These are phyloP conservation scores for Embidobia sp. DNA, from an alignment of 2,888 invertebrate species.

Conservation along the genomic window DNA sequence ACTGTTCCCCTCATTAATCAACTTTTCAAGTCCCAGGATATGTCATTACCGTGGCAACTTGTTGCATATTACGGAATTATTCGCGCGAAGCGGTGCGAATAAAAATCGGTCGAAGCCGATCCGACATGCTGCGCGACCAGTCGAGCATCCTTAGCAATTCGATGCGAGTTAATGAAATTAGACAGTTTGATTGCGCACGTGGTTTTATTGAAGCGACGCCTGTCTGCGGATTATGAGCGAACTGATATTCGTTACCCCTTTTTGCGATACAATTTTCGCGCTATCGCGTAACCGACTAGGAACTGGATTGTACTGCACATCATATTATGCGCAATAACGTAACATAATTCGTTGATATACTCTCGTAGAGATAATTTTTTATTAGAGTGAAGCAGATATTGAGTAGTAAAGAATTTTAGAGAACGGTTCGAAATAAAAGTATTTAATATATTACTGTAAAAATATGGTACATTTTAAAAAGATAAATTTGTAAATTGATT, in stretches of 20 bases:
- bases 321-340: no score
- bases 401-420: no score
- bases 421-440: no score
- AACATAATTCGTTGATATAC: no score
- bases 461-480: no score
- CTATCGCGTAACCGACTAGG: not conserved
- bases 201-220: not conserved
- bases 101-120: slow-evolving; percentile 9
- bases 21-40: slow-evolving; percentile 7
- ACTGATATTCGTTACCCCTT: not conserved
- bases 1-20: slow-evolving; percentile 20
- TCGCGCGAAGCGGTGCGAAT: not conserved
- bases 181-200: slow-evolving; percentile 5
- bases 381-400: no score
- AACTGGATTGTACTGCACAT: not conserved
- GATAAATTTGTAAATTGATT: no score
- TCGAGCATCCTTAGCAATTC: not conserved
- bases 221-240: slow-evolving; percentile 1
- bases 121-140: not conserved
- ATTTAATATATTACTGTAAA: no score
- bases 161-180: slow-evolving; percentile 12
- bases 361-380: no score
- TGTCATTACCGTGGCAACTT: slow-evolving; percentile 11
- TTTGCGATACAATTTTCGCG: slow-evolving; percentile 11
- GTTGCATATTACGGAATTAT: slow-evolving; percentile 8